phyloP scores from a whole-genome alignment of 2,113 vertebrate genomes.

The Tupaia tana region DNA sequence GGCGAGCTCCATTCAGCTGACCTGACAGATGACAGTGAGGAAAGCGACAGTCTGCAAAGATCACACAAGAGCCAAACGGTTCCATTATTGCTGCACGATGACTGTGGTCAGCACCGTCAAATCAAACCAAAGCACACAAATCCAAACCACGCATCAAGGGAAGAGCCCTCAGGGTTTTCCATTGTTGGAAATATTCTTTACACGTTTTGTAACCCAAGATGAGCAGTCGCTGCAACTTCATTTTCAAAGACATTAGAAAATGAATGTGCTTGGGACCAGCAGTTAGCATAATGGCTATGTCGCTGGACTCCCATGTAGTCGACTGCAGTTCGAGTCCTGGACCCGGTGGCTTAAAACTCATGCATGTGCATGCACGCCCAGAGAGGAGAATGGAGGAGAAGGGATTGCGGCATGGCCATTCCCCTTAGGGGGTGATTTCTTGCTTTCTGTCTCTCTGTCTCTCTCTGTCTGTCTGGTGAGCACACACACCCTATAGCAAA shows the following conservation, averaged over 20 bases:
- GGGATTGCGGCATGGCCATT: no score
- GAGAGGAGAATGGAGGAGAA: no score
- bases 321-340: no score
- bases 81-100: not conserved
- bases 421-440: no score
- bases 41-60: constrained; percentile 62
- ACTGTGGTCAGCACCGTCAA: not conserved
- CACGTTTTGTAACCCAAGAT: accelerated
- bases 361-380: no score
- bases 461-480: no score
- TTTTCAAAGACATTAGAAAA: not conserved
- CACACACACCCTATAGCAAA: no score
- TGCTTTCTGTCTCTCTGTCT: no score
- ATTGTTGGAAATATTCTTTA: not conserved
- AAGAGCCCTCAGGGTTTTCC: not conserved
- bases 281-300: no score
- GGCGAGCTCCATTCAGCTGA: not conserved
- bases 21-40: constrained; percentile 43
- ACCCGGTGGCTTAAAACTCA: no score
- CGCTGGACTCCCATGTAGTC: no score
- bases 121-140: not conserved
- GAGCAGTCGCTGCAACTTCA: not conserved
- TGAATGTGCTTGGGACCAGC: no score
- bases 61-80: not conserved
- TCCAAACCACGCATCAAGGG: not conserved